Base-by-base conservation (phyloP, 2,888 invertebrate genomes). In the Drosophila anceps region DNA sequence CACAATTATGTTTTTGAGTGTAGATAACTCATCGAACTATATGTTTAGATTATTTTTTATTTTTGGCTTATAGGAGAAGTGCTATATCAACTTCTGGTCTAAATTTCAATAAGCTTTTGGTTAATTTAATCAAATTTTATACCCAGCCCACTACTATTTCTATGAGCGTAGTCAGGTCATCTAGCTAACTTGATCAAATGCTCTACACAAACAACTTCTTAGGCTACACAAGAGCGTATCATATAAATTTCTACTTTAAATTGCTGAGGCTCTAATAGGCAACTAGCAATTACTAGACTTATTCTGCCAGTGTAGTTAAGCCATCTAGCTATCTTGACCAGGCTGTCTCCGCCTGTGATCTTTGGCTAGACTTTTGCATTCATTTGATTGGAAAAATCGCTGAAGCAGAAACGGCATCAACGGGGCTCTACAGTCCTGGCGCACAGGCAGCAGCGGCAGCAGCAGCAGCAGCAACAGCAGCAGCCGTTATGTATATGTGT, bases 371-470 rank as follows among this genome's bases (percentile, higher is more conserved):
- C 73, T 53, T 64, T 74, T 63, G 81, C 84, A 88, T 90, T 79
- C 81, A 91, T 90, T 91, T 91, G 91, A 91, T 91, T 91, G 90
- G 86, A 91, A 91, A 91, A 88, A 74, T 61, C 88, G 84, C 51
- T 87, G 82, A 81, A 86, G 88, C 86, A 82, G 82, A 90, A 88
- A 80, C 76, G 75, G 77, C 79, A 79, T 68, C 77, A 50, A 50
- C 65, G 77, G 70, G 73, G 72, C 82, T 69, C 48, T 63, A 71
- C 55, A 65, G 41, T 46, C 29, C 58, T n/a, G 57, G 27, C 35
- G 3, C 8, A 37, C 37, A 18, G 18, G 15, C 24, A 9, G 24
- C 24, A 24, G 24, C 24, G n/a, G n/a, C 35, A 5, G 15, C 37
- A 10, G 27, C 57, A 48, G 50, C 15, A 29, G 6, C 20, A 65